Evolutionary conservation across 1,140 invertebrate species (phyloP).

Genomic region (Rhyzopertha dominica): DNA sequence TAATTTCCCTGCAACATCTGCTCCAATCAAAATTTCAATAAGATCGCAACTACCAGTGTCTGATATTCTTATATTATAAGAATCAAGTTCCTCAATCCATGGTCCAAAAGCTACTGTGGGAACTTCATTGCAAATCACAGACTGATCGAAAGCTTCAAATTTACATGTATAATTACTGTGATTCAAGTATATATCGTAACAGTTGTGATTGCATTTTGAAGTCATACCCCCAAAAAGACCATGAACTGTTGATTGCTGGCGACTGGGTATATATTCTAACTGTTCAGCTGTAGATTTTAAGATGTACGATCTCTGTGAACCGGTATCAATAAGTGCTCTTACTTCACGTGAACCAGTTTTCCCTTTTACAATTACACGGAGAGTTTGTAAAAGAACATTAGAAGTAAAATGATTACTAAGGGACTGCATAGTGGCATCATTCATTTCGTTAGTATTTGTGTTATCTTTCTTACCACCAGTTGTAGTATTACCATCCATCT

Average conservation of each 20-base stretch:
- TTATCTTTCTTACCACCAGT: too few relatives aligned
- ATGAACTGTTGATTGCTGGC: slow-evolving; percentile 8
- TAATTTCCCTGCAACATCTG: slow-evolving; percentile 35
- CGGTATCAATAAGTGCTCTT: slow-evolving; percentile 12
- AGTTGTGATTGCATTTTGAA: neutral
- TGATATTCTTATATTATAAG: slow-evolving; percentile 8
- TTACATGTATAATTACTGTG: slow-evolving; percentile 7
- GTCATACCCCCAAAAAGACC: slow-evolving; percentile 2
- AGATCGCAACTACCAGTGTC: slow-evolving; percentile 8
- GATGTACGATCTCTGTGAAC: slow-evolving; percentile 11
- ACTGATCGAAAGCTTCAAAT: slow-evolving; percentile 17
- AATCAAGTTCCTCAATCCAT: slow-evolving; percentile 12
- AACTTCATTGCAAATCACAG: slow-evolving; percentile 8
- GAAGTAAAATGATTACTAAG: too few relatives aligned
- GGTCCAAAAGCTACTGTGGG: slow-evolving; percentile 2
- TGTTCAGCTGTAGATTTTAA: slow-evolving; percentile 5
- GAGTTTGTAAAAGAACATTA: slow-evolving; percentile 7
- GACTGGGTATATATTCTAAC: neutral
- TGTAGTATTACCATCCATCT: too few relatives aligned
- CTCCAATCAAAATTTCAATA: slow-evolving; percentile 31
- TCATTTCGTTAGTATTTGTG: too few relatives aligned
- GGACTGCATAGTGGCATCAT: too few relatives aligned
- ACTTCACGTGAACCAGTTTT: too few relatives aligned
- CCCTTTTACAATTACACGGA: too few relatives aligned
- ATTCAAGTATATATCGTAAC: slow-evolving; percentile 9